Conservation (phyloP, 2,113 vertebrate species). For the Maccullochella peelii region DNA sequence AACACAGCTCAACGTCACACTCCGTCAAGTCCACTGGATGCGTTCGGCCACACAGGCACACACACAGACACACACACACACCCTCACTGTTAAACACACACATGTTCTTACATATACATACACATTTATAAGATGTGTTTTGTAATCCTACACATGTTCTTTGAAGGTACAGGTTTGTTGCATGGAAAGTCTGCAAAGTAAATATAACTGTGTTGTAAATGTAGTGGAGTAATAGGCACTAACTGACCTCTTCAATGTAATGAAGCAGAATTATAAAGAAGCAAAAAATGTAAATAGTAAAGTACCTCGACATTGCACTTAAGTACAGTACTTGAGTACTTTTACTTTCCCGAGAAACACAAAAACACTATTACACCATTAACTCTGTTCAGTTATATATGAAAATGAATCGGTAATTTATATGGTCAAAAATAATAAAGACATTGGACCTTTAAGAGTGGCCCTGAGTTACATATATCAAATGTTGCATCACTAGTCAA, state of each 20-base stretch:
- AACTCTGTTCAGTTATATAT: no score
- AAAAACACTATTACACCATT: no score
- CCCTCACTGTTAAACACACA: not conserved
- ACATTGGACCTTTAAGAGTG: no score
- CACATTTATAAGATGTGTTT: no score
- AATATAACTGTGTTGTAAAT: not conserved
- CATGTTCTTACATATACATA: not conserved
- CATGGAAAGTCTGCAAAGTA: not conserved
- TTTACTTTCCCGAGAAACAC: no score
- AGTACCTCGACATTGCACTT: not conserved
- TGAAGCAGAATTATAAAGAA: not conserved
- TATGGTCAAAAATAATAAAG: no score
- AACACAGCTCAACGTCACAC: conserved; percentile 87
- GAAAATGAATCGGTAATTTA: no score
- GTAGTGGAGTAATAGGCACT: not conserved
- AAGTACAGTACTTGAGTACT: no score
- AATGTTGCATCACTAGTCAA: no score
- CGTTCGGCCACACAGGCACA: conserved; percentile 43
- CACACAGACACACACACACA: conserved; percentile 17
- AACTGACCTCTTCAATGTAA: not conserved
- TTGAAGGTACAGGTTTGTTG: not conserved
- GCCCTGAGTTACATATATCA: no score
- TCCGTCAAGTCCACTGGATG: conserved; percentile 65
- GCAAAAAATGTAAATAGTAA: not conserved
- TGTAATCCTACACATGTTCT: no score